These are phyloP conservation scores for Pandemis cinnamomeana DNA, from an alignment of 2,888 invertebrate species.

Conservation along the genomic window DNA sequence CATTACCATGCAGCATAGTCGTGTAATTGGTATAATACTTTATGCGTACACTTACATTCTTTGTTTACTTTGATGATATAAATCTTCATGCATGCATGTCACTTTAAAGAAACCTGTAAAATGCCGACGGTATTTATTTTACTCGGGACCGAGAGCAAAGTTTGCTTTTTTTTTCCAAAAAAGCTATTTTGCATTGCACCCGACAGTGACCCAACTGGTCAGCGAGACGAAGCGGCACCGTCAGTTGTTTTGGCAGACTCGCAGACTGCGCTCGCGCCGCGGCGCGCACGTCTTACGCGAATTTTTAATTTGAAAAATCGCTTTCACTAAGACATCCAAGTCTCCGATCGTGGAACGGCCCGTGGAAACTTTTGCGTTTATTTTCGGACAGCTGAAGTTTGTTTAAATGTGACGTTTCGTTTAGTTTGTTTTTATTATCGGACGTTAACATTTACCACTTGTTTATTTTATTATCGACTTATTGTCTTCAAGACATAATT, in stretches of 20 bases:
- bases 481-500: slow-evolving; percentile 40
- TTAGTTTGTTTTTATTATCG: slow-evolving; percentile 15
- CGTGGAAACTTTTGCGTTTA: slow-evolving; percentile 31
- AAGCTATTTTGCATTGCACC: slow-evolving; percentile 45
- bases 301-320: slow-evolving; percentile 45
- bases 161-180: slow-evolving; percentile 8
- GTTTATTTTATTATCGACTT: slow-evolving; percentile 34
- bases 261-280: slow-evolving; percentile 67
- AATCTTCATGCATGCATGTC: background rate
- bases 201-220: slow-evolving; percentile 68
- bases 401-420: slow-evolving; percentile 27
- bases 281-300: slow-evolving; percentile 46
- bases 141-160: background rate
- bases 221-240: slow-evolving; percentile 73
- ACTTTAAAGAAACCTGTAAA: slow-evolving; percentile 13
- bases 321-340: slow-evolving; percentile 42
- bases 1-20: slow-evolving; percentile 26
- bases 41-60: slow-evolving; percentile 12
- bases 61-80: slow-evolving; percentile 18
- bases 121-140: slow-evolving; percentile 1
- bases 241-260: slow-evolving; percentile 78
- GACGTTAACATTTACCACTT: slow-evolving; percentile 10
- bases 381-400: slow-evolving; percentile 22
- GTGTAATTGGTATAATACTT: slow-evolving; percentile 16
- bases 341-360: slow-evolving; percentile 27